Conservation (phyloP, 2,888 invertebrate genomes). For the Hedychridium roseum region DNA sequence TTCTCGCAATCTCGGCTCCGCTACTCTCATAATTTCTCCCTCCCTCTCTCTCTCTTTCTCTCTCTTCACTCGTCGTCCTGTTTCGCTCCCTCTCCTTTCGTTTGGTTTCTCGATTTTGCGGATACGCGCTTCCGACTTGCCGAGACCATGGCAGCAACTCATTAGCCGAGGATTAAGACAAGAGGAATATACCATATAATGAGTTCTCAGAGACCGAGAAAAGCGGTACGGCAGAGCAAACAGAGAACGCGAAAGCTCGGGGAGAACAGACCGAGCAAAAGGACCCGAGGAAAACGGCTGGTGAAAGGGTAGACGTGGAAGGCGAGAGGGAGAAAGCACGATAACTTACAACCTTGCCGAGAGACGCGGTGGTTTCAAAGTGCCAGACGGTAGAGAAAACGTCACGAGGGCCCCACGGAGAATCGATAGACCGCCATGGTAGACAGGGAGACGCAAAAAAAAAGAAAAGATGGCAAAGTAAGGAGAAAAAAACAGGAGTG, state of each 20-base stretch:
- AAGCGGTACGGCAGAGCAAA: too few species aligned
- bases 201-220: too few species aligned
- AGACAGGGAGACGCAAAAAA: too few species aligned
- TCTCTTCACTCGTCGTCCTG: conserved; percentile 6
- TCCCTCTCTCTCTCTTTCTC: conserved; percentile 2
- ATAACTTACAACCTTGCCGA: conserved; percentile 19
- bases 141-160: conserved; percentile 41
- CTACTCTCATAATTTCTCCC: conserved; percentile 1
- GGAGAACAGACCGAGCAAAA: too few species aligned
- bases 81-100: conserved; percentile 6
- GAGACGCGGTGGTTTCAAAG: conserved; percentile 31
- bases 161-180: conserved; percentile 48
- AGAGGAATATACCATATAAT: conserved; percentile 39
- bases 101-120: conserved; percentile 17
- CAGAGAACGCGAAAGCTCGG: too few species aligned
- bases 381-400: conserved; percentile 37
- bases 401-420: conserved; percentile 25
- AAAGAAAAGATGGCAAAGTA: too few species aligned
- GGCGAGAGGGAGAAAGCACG: conserved; percentile 16
- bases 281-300: too few species aligned
- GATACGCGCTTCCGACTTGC: conserved; percentile 26
- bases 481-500: too few species aligned
- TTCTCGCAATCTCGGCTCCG: too few species aligned
- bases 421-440: conserved; percentile 43
- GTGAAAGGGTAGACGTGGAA: conserved; percentile 26